Conservation (phyloP, 2,888 invertebrate genomes). For the Resseliella maxima region DNA sequence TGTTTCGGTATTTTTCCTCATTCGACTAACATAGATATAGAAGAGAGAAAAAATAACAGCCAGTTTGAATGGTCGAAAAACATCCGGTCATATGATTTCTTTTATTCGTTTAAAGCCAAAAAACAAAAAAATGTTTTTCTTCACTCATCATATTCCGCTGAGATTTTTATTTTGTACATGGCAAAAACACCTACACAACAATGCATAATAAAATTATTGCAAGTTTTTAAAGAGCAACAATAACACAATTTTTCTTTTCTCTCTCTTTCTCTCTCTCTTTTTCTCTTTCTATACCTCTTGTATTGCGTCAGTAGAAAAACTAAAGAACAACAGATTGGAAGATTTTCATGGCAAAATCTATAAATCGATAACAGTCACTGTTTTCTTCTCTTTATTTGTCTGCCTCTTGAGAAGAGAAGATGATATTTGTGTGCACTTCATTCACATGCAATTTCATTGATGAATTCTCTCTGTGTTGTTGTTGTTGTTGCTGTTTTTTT, state of each 20-base stretch:
- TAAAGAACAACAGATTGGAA: neutral
- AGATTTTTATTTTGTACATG: neutral
- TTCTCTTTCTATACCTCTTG: too few relatives aligned
- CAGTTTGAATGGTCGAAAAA: slow-evolving; percentile 46
- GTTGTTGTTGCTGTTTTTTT: neutral
- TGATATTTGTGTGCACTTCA: neutral
- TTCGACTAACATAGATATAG: neutral
- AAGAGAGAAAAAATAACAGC: neutral
- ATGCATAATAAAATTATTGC: slow-evolving; percentile 54
- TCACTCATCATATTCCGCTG: slow-evolving; percentile 2
- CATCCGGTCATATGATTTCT: slow-evolving; percentile 55
- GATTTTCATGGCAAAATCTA: slow-evolving; percentile 54
- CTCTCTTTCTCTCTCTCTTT: neutral
- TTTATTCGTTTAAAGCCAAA: neutral
- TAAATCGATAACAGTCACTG: slow-evolving; percentile 15
- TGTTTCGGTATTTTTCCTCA: neutral
- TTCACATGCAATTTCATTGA: slow-evolving; percentile 49
- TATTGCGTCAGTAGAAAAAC: neutral
- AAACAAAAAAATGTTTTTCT: neutral
- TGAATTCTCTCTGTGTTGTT: neutral
- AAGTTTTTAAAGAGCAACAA: slow-evolving; percentile 55
- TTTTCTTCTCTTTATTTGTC: neutral
- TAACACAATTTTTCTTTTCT: neutral
- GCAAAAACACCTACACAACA: slow-evolving; percentile 15
- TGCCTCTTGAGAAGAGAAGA: slow-evolving; percentile 26